A percentile compares a stretch with the other conserved stretches of the same genome.
These are phyloP conservation scores for Lepus townsendii DNA, from an alignment of 2,797 vertebrate genomes.

Conservation along the genomic window DNA sequence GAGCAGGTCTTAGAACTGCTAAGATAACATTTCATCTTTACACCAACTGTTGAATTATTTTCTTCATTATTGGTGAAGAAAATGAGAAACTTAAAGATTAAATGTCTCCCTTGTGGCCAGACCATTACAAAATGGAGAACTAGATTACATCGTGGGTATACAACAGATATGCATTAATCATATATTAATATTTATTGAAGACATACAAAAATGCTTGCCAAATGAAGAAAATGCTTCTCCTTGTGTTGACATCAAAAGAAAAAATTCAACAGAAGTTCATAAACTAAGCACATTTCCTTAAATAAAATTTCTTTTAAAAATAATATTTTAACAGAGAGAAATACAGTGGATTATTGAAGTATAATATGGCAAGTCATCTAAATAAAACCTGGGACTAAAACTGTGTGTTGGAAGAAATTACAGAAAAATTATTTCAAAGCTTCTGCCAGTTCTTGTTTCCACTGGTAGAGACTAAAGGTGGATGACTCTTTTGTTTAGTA, in stretches of 20 bases:
- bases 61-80: not conserved
- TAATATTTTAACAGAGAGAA: not conserved
- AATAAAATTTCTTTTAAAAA: not conserved
- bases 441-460: not conserved
- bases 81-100: not conserved
- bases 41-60: not conserved
- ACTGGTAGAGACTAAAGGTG: not conserved
- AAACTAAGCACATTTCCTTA: not conserved
- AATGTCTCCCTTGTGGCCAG: not conserved
- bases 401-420: not conserved
- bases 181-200: not conserved
- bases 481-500: constrained; percentile 40
- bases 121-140: not conserved
- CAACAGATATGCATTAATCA: not conserved
- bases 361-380: not conserved
- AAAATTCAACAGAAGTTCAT: not conserved
- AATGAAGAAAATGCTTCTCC: not conserved
- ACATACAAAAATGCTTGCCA: not conserved
- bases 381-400: not conserved
- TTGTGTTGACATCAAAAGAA: not conserved
- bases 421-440: not conserved
- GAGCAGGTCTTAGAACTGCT: not conserved
- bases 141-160: not conserved
- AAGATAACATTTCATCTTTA: not conserved
- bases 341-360: not conserved